Base-by-base conservation (phyloP, 2,797 vertebrate genomes). In the Gallinago stenura region DNA sequence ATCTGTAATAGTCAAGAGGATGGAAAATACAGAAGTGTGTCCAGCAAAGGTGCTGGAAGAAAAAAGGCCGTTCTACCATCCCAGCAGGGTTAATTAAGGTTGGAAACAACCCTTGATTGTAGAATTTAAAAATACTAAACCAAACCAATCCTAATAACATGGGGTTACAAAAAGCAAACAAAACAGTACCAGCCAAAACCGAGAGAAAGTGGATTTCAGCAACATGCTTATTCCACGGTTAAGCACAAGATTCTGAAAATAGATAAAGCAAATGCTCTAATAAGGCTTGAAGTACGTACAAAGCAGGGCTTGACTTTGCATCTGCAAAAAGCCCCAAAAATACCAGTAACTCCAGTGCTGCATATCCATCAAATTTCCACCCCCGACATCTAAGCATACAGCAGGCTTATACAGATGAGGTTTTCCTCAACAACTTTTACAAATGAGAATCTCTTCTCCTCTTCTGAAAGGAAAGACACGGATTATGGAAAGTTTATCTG, bases 121-220 rank as follows among this genome's bases (percentile, higher is more conserved):
- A 83, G 45, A 81, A 64, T 91, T 93, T 73, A 95, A 98, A 72
- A 98, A 95, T 98, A 98, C 98, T 98, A 98, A 97, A 94, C 80
- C 86, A 97, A 97, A 96, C 77, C 69, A 92, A 95, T 89, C 95
- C 97, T 92, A 77, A 96, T 97, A 98, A 98, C 92, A 98, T 96
- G 97, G 97, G 93, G 90, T 87, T 97, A 97, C 78, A 87, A 89
- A 96, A 97, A 86, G 91, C 92, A 98, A 97, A 94, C 91, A 96
- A 96, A 95, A 90, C 65, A 89, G 82, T 90, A 91, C 91, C 94
- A 97, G 94, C 79, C 91, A 97, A 97, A 97, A 76, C n/a, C 97
- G 97, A 98, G 98, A 97, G 97, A 97, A 98, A 97, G 98, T 96
- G 90, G 97, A 98, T 98, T 98, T 98, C 98, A 98, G 97, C 97